Evolutionary conservation across 2,888 invertebrate genomes (phyloP).

Genomic region (Coenonympha glycerion): DNA sequence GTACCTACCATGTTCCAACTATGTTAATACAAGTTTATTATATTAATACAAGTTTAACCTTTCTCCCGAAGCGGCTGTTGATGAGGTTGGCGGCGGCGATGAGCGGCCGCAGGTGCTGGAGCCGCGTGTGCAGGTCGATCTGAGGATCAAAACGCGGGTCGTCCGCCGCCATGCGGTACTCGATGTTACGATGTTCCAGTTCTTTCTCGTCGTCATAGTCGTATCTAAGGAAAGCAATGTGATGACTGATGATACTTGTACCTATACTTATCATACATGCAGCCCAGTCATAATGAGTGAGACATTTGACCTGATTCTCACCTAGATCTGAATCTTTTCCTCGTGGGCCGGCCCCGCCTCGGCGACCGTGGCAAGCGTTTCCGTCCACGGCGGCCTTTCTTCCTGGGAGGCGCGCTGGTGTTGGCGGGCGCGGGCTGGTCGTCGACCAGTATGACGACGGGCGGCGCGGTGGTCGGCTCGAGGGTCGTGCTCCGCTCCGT

Average conservation of each 20-base stretch:
- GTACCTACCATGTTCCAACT: too few relatives aligned
- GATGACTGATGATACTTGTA: background rate
- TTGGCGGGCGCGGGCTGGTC: conserved; percentile 64
- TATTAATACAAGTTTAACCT: conserved; percentile 59
- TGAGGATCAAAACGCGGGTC: conserved; percentile 72
- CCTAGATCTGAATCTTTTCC: conserved; percentile 70
- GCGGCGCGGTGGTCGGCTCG: conserved; percentile 53
- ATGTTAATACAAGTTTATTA: too few relatives aligned
- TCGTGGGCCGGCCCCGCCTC: conserved; percentile 61
- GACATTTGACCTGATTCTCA: conserved; percentile 20
- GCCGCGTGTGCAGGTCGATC: conserved; percentile 65
- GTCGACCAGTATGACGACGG: conserved; percentile 65
- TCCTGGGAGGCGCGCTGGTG: conserved; percentile 46
- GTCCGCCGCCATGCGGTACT: conserved; percentile 71
- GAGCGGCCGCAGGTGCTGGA: conserved; percentile 65
- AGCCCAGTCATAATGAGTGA: background rate
- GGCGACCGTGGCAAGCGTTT: conserved; percentile 59
- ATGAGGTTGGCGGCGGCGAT: conserved; percentile 85
- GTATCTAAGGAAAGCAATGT: conserved; percentile 27
- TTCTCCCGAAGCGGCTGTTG: conserved; percentile 85
- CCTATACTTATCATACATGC: background rate
- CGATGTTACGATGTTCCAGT: conserved; percentile 63
- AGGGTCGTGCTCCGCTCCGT: conserved; percentile 45
- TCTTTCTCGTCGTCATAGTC: conserved; percentile 52
- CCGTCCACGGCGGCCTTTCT: conserved; percentile 56